These are phyloP conservation scores for Platyscapa corneri DNA, from an alignment of 1,140 invertebrate genomes.

Conservation along the genomic window DNA sequence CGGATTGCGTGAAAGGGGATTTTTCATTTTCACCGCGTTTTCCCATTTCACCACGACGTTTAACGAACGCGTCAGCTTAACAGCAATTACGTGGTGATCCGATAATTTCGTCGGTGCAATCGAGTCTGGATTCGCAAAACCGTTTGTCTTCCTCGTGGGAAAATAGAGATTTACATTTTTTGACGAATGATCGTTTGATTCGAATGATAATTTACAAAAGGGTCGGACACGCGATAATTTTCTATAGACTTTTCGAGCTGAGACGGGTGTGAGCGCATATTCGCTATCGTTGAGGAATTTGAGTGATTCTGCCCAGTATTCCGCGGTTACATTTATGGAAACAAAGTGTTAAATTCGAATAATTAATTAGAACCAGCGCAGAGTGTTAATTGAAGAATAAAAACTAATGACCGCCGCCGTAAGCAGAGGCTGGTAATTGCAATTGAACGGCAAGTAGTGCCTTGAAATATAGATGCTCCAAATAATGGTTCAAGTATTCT, in stretches of 20 bases:
- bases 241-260: no score
- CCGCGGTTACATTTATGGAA: not conserved
- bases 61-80: conserved; percentile 20
- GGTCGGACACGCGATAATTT: no score
- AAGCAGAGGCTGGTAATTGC: not conserved
- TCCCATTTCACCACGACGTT: no score
- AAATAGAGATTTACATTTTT: no score
- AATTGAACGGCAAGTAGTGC: conserved; percentile 39
- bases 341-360: not conserved
- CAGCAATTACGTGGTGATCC: not conserved
- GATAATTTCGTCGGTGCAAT: conserved; percentile 28
- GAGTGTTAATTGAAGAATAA: conserved; percentile 13
- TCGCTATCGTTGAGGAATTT: no score
- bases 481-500: conserved; percentile 17
- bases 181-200: no score
- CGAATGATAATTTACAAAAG: no score
- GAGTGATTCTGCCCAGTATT: not conserved
- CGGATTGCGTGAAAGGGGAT: not conserved
- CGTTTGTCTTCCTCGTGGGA: not conserved
- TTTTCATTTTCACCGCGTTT: conserved; percentile 26
- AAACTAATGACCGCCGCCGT: not conserved
- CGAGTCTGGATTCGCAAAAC: not conserved
- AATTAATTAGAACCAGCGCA: not conserved
- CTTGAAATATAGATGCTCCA: conserved; percentile 7
- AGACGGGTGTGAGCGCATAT: no score